A percentile compares a stretch with the other conserved stretches of the same genome.
These are phyloP conservation scores for Rousettus madagascariensis DNA, from an alignment of 2,797 vertebrate species.

Conservation along the genomic window DNA sequence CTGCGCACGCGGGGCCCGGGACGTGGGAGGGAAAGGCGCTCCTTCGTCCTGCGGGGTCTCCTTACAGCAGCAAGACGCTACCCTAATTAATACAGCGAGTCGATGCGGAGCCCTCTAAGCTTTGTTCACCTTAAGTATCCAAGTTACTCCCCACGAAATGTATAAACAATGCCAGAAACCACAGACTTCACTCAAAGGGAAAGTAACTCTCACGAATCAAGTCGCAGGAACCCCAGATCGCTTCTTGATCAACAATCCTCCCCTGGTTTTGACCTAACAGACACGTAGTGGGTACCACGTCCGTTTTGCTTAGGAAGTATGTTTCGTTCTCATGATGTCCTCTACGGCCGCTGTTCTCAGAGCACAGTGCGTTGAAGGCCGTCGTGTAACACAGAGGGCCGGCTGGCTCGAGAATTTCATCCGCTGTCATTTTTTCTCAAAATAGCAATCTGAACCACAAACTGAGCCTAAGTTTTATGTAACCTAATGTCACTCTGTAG, in stretches of 20 bases:
- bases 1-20: background rate
- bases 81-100: background rate
- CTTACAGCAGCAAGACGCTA: background rate
- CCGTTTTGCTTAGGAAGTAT: background rate
- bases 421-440: background rate
- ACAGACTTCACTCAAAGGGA: background rate
- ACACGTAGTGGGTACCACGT: fast-evolving
- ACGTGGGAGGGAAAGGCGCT: background rate
- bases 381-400: too few relatives aligned
- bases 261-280: background rate
- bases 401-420: background rate
- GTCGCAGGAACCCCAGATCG: background rate
- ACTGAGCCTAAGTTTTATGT: background rate
- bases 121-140: background rate
- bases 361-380: background rate
- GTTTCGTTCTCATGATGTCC: background rate
- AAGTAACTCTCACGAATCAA: background rate
- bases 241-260: background rate
- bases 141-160: background rate
- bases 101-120: background rate
- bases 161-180: background rate
- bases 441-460: background rate
- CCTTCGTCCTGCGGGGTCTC: background rate
- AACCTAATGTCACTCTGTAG: background rate
- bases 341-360: background rate